Evolutionary conservation across 2,797 vertebrate species (phyloP).

Genomic region (Limosa lapponica): DNA sequence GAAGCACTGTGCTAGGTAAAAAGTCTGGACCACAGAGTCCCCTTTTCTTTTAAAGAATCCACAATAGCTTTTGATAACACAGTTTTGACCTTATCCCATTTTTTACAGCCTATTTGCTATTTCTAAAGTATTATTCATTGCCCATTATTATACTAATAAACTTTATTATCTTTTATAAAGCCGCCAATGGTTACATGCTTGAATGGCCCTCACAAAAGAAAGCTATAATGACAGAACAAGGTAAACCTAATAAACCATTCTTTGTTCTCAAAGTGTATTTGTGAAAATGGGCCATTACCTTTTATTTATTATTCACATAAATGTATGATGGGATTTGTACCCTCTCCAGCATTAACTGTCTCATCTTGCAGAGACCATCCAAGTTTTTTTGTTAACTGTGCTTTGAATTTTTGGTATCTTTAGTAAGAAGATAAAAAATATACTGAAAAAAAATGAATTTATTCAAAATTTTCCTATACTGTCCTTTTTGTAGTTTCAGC

Average conservation of each 20-base stretch:
- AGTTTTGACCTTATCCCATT: conserved; percentile 34
- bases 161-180: conserved; percentile 72
- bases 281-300: conserved; percentile 65
- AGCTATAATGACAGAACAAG: conserved; percentile 64
- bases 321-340: conserved; percentile 33
- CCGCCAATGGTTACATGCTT: conserved; percentile 51
- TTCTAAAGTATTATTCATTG: conserved; percentile 53
- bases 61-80: conserved; percentile 13
- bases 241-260: conserved; percentile 73
- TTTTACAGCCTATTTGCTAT: conserved; percentile 47
- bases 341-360: background rate
- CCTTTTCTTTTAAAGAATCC: background rate
- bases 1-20: background rate
- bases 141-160: conserved; percentile 71
- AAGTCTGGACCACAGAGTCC: background rate
- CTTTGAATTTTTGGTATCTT: background rate
- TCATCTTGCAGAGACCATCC: background rate
- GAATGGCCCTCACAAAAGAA: conserved; percentile 39
- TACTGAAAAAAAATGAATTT: background rate
- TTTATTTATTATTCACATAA: conserved; percentile 72
- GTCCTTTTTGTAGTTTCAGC: background rate
- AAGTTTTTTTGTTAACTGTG: background rate
- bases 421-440: background rate
- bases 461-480: background rate
- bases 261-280: conserved; percentile 61